Conservation (phyloP, 92 coral and sea anemone genomes). For the Phymanthus crucifer region DNA sequence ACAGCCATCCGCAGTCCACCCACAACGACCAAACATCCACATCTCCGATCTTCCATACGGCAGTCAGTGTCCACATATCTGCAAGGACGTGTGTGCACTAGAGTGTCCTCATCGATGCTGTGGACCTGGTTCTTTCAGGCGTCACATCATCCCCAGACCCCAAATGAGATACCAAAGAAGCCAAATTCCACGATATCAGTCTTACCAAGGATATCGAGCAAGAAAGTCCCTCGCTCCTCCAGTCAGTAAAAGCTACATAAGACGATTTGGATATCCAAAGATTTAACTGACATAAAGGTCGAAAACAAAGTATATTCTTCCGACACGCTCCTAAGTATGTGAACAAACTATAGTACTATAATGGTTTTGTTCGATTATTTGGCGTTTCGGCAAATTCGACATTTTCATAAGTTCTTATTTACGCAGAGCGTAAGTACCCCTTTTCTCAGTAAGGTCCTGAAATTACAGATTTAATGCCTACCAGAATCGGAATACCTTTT, state of each 20-base stretch:
- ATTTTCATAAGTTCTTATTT: too few species aligned
- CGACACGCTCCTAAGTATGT: not conserved
- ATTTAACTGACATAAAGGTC: slow-evolving; percentile 26
- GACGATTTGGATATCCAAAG: slow-evolving; percentile 69
- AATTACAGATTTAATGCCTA: too few species aligned
- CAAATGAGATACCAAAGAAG: not conserved
- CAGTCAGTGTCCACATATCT: slow-evolving; percentile 66
- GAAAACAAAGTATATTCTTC: not conserved
- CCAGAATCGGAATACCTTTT: too few species aligned
- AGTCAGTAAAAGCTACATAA: slow-evolving; percentile 56
- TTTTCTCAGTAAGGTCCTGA: too few species aligned
- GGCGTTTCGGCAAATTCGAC: too few species aligned
- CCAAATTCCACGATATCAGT: not conserved
- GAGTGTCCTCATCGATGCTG: slow-evolving; percentile 95
- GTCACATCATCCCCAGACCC: slow-evolving; percentile 36
- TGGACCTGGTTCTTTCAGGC: slow-evolving; percentile 81
- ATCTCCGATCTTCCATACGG: slow-evolving; percentile 43
- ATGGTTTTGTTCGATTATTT: too few species aligned
- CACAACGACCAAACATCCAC: slow-evolving; percentile 60
- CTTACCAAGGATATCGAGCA: slow-evolving; percentile 20
- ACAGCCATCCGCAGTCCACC: slow-evolving; percentile 3
- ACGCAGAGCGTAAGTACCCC: too few species aligned
- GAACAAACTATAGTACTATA: too few species aligned
- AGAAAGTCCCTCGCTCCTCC: slow-evolving; percentile 38
- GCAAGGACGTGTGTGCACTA: slow-evolving; percentile 84